Conservation (phyloP, 2,888 invertebrate genomes). For the Hydriomena furcata region DNA sequence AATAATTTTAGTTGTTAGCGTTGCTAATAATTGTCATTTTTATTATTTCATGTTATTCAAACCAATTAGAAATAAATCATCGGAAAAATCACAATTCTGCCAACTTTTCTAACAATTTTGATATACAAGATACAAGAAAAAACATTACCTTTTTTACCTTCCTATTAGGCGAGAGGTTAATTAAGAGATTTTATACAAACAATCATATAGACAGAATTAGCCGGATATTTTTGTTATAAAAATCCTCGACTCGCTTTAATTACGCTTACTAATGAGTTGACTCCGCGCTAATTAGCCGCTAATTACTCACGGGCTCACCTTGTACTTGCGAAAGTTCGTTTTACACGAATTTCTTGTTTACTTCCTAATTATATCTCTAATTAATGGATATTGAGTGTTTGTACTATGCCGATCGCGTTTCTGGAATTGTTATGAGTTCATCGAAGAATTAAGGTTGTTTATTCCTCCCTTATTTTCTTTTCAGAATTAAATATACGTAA, state of each 20-base stretch:
- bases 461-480: background rate
- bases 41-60: too few species aligned
- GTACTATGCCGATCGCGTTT: slow-evolving; percentile 28
- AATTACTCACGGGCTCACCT: slow-evolving; percentile 76
- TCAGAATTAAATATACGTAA: too few species aligned
- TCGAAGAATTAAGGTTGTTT: slow-evolving; percentile 1
- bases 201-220: slow-evolving; percentile 50
- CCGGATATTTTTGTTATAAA: slow-evolving; percentile 64
- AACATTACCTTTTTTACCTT: too few species aligned
- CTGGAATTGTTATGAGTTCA: slow-evolving; percentile 12
- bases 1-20: too few species aligned
- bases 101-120: too few species aligned
- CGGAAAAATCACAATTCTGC: too few species aligned
- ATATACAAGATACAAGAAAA: too few species aligned
- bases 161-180: background rate
- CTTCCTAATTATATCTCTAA: slow-evolving; percentile 49
- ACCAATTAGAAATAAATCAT: too few species aligned
- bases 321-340: slow-evolving; percentile 61
- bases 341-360: slow-evolving; percentile 61
- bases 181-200: background rate
- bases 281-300: slow-evolving; percentile 76
- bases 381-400: slow-evolving; percentile 41
- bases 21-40: too few species aligned
- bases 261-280: slow-evolving; percentile 77
- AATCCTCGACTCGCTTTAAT: slow-evolving; percentile 69